These are phyloP conservation scores for Enoplosus armatus DNA, from an alignment of 2,797 vertebrate species.

Conservation along the genomic window DNA sequence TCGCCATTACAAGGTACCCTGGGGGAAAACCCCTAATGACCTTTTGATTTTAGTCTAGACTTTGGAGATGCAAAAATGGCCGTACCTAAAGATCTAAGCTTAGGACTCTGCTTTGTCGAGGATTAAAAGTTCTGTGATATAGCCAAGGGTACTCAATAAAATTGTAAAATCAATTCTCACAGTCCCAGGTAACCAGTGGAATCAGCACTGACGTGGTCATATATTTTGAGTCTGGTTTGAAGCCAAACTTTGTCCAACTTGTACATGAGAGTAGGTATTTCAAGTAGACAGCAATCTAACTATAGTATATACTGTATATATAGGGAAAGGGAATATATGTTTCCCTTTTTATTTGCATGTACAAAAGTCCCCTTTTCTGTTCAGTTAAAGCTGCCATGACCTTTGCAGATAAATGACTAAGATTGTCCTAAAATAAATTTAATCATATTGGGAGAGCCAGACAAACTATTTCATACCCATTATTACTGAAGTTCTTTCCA, in stretches of 20 bases:
- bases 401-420: background rate
- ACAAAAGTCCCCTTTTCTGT: background rate
- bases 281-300: background rate
- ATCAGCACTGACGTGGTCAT: background rate
- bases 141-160: conserved; percentile 4
- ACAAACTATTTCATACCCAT: conserved; percentile 34
- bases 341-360: too few species aligned
- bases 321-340: too few species aligned
- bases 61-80: conserved; percentile 38
- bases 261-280: background rate
- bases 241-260: background rate
- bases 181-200: conserved; percentile 2
- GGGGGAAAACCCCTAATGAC: conserved; percentile 49
- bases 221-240: conserved; percentile 1
- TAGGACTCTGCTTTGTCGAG: conserved; percentile 11
- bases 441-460: background rate
- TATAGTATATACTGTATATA: too few species aligned
- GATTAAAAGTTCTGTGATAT: conserved; percentile 49
- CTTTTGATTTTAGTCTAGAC: conserved; percentile 55
- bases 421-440: conserved; percentile 23
- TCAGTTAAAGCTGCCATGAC: conserved; percentile 32
- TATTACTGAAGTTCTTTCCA: conserved; percentile 36
- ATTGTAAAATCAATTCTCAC: conserved; percentile 31
- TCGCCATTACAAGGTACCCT: conserved; percentile 34
- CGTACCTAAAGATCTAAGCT: conserved; percentile 31